Evolutionary conservation across 2,888 invertebrate genomes (phyloP), one percentile per base, ranked within the genome.

Genomic region (Eupithecia dodoneata): DNA sequence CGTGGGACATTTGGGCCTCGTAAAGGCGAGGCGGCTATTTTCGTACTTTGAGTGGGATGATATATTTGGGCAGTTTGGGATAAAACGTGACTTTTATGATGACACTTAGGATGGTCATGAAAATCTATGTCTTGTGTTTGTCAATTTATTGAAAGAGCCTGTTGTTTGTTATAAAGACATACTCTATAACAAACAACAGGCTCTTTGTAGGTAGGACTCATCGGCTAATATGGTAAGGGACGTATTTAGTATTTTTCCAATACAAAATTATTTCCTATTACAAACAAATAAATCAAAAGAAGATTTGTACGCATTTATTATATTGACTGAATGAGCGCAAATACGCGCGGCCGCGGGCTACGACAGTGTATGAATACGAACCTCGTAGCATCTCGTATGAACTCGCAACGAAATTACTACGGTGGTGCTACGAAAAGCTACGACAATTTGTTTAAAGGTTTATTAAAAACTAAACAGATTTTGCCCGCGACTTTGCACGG

Each of bases 51-150:
- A 15, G 66, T 66, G 42, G 66, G 66, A 15, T 66, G 66, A 66
- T 15, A 42, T 66, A 42, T 66, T 66, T 13, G 66, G 66, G 42
- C 42, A 66, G 66, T 66, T 66, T 42, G 42, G 42, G 66, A 42
- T 66, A 42, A 66, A 66, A 42, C 18, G 66, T 42, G 66, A 42
- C 30, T 66, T 66, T 66, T 66, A 66, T 66, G 12, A 41, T 13
- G 42, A 66, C 66, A 42, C 13, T 41, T 41, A 7, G 18, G 41
- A 42, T 41, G 42, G 3, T 42, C 3, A 66, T 65, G 41, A 15
- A 41, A 65, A 65, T 41, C 41, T 65, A 65, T 66, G 66, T 66
- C 42, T 42, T 66, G 13, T 5, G 65, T 52, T 15, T 12, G 12
- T 12, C 30, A 30, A 30, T 30, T 30, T 30, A 30, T 30, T 30